These are phyloP conservation scores for Nymphalis urticae DNA, from an alignment of 2,888 invertebrate species.

Conservation along the genomic window DNA sequence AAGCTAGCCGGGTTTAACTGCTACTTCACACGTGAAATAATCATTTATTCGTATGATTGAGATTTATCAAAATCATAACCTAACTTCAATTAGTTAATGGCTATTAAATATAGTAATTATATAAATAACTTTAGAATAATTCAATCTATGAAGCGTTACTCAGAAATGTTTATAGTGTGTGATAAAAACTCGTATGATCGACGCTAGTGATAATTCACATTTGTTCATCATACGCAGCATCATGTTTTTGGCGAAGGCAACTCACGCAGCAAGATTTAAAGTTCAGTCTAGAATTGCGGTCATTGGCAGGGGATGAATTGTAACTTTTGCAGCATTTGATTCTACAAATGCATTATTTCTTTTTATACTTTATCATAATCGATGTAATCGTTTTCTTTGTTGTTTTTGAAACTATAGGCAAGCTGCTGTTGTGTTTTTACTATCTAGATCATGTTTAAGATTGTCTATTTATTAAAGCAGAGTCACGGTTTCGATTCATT, in stretches of 20 bases:
- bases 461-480: conserved; percentile 69
- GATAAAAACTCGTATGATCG: conserved; percentile 8
- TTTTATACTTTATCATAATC: conserved; percentile 59
- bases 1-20: conserved; percentile 35
- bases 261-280: conserved; percentile 21
- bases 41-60: conserved; percentile 30
- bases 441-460: conserved; percentile 78
- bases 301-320: conserved; percentile 78
- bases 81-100: conserved; percentile 31
- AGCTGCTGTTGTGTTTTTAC: conserved; percentile 70
- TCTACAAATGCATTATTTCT: conserved; percentile 66
- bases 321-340: conserved; percentile 62
- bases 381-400: conserved; percentile 74
- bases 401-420: conserved; percentile 67
- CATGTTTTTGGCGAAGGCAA: conserved; percentile 10
- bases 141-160: conserved; percentile 14
- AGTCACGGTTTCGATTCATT: conserved; percentile 72
- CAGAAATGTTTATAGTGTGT: conserved; percentile 18
- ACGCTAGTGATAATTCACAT: conserved; percentile 42
- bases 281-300: conserved; percentile 66
- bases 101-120: conserved; percentile 31
- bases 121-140: conserved; percentile 26
- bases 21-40: conserved; percentile 37
- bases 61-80: conserved; percentile 25
- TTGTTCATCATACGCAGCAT: conserved; percentile 43